These are phyloP conservation scores for Bicyclus anynana DNA, from an alignment of 1,140 invertebrate genomes.

Conservation along the genomic window DNA sequence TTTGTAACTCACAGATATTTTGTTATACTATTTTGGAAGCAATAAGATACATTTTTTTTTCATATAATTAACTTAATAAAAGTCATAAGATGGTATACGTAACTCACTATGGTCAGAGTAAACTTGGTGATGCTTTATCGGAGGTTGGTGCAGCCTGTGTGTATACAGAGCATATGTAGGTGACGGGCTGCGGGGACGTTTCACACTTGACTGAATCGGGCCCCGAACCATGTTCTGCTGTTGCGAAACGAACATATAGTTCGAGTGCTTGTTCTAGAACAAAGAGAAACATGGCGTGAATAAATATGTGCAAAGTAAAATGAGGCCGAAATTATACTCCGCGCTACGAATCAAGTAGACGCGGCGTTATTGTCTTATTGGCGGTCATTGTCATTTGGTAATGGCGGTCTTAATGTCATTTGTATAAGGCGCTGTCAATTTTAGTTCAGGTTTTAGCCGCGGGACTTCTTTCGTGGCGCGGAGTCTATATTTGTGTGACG, in stretches of 20 bases:
- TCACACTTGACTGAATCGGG: constrained; percentile 64
- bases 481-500: too few species aligned
- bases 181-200: constrained; percentile 77
- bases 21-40: too few species aligned
- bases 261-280: constrained; percentile 46
- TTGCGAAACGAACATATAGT: constrained; percentile 50
- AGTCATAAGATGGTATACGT: neutral
- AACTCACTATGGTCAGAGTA: constrained; percentile 70
- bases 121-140: constrained; percentile 66
- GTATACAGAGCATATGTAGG: constrained; percentile 75
- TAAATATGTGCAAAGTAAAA: too few species aligned
- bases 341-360: too few species aligned
- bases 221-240: constrained; percentile 57
- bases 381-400: too few species aligned
- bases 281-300: constrained; percentile 21
- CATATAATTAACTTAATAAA: neutral
- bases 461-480: too few species aligned
- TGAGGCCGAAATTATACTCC: neutral
- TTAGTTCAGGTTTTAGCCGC: too few species aligned
- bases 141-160: constrained; percentile 65
- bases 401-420: too few species aligned
- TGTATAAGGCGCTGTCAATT: too few species aligned
- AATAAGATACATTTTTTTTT: too few species aligned
- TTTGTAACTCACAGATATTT: too few species aligned
- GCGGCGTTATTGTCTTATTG: too few species aligned